Evolutionary conservation across 2,113 vertebrate species (phyloP).

Genomic region (Heliornis fulica): DNA sequence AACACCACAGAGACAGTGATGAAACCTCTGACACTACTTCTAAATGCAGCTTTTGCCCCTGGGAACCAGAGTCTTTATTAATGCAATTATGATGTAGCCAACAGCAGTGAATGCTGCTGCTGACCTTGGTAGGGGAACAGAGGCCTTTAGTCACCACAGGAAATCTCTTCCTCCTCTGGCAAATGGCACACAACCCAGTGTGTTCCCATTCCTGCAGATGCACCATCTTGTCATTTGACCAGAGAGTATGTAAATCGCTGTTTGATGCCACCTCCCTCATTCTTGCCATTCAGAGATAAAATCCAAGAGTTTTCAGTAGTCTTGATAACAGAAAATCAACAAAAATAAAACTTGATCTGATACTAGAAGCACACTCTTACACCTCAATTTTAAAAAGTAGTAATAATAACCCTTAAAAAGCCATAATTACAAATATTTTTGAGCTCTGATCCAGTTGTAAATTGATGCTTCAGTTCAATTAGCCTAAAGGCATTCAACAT

Average conservation of each 20-base stretch:
- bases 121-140: slow-evolving; percentile 22
- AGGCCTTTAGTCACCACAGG: background rate
- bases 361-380: background rate
- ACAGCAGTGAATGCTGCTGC: slow-evolving; percentile 34
- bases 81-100: slow-evolving; percentile 37
- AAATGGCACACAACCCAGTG: background rate
- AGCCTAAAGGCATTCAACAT: background rate
- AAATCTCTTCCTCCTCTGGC: background rate
- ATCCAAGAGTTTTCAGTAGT: background rate
- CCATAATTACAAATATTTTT: background rate
- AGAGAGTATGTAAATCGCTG: background rate
- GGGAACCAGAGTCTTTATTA: slow-evolving; percentile 33
- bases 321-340: background rate
- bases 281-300: background rate
- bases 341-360: background rate
- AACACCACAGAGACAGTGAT: background rate
- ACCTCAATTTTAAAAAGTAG: background rate
- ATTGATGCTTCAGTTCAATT: background rate
- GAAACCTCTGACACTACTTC: slow-evolving; percentile 12
- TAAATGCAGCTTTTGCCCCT: slow-evolving; percentile 17
- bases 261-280: background rate
- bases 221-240: background rate
- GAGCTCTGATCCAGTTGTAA: background rate
- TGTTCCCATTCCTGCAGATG: background rate
- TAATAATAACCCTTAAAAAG: background rate